Percentiles rank a stretch among this genome's conserved stretches.
These are phyloP conservation scores for Drosophila sturtevanti DNA, from an alignment of 1,140 invertebrate species.

Conservation along the genomic window DNA sequence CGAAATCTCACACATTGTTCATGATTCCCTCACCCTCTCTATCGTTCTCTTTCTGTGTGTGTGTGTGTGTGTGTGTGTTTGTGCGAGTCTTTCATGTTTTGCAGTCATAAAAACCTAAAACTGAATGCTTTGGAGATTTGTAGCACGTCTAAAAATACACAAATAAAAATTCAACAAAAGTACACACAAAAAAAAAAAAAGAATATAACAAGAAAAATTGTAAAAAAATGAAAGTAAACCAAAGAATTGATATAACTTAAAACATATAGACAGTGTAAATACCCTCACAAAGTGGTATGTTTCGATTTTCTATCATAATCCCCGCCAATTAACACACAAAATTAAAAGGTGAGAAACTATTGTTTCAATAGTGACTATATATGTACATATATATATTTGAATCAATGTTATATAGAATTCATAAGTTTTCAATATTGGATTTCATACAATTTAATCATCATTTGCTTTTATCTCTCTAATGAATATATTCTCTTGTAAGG, in stretches of 20 bases:
- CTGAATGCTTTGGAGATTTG: conserved; percentile 67
- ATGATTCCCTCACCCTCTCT: conserved; percentile 1
- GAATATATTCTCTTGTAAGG: neutral
- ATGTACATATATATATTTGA: too few relatives aligned
- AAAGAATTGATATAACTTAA: neutral
- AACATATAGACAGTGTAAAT: neutral
- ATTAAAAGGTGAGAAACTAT: too few relatives aligned
- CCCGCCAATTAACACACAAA: too few relatives aligned
- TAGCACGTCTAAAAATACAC: conserved; percentile 68
- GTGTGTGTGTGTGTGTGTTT: neutral
- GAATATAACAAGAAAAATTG: conserved; percentile 38
- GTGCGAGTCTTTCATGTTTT: conserved; percentile 57
- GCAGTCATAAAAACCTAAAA: conserved; percentile 59
- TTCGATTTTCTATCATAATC: too few relatives aligned
- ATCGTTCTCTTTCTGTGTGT: neutral
- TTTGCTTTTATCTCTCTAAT: neutral
- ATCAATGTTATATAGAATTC: too few relatives aligned
- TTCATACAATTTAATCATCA: too few relatives aligned
- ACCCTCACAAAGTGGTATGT: neutral
- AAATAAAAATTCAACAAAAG: conserved; percentile 35
- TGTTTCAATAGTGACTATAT: too few relatives aligned
- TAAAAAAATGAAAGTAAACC: neutral
- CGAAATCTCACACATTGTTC: conserved; percentile 75
- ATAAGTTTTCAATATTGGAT: too few relatives aligned
- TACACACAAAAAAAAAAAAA: conserved; percentile 21